phyloP scores from a whole-genome alignment of 2,797 vertebrate genomes.

The Thalassophryne amazonica region DNA sequence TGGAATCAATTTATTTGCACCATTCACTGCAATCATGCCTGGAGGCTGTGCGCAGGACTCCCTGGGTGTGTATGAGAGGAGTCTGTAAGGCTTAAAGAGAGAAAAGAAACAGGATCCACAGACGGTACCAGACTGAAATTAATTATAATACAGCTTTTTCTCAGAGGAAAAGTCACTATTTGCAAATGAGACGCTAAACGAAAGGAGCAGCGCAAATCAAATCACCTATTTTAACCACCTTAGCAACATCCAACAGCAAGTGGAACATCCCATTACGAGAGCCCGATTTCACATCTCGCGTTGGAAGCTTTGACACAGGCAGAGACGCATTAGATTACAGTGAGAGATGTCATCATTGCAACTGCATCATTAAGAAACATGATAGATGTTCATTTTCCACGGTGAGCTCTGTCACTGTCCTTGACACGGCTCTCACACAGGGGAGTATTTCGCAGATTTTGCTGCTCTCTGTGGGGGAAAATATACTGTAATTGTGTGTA shows the following conservation, averaged over 20 bases:
- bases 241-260: slow-evolving; percentile 48
- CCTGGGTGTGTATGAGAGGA: slow-evolving; percentile 14
- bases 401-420: slow-evolving; percentile 20
- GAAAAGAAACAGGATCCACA: background rate
- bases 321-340: slow-evolving; percentile 42
- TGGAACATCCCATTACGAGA: slow-evolving; percentile 49
- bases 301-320: slow-evolving; percentile 15
- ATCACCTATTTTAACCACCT: slow-evolving; percentile 50
- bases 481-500: slow-evolving; percentile 1
- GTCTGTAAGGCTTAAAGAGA: background rate
- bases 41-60: slow-evolving; percentile 24
- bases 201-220: slow-evolving; percentile 59
- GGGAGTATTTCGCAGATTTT: too few relatives aligned
- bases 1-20: slow-evolving; percentile 65
- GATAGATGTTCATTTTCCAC: slow-evolving; percentile 26
- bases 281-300: slow-evolving; percentile 44
- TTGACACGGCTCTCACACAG: slow-evolving; percentile 19
- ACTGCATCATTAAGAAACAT: slow-evolving; percentile 47
- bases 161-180: slow-evolving; percentile 52
- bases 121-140: slow-evolving; percentile 11
- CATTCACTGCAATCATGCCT: slow-evolving; percentile 35
- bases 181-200: slow-evolving; percentile 64
- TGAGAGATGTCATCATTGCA: slow-evolving; percentile 40
- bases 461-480: background rate
- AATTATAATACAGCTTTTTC: slow-evolving; percentile 48